Evolutionary conservation across 2,888 invertebrate genomes (phyloP), one percentile per base, ranked within the genome.

Genomic region (Mechanitis mazaeus): DNA sequence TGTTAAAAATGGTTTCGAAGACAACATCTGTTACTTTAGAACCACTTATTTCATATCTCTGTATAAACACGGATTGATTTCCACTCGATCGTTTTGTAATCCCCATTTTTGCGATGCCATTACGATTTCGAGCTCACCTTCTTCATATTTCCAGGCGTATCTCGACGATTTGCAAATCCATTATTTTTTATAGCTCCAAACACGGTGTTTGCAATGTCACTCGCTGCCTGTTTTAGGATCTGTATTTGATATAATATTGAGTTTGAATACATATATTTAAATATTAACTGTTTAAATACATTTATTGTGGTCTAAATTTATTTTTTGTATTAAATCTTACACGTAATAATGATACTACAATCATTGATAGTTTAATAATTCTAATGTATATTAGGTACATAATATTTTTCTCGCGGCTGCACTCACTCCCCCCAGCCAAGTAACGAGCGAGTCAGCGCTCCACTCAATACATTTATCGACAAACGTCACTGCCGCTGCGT

Each of bases 101-200:
- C 89, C 90, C 88, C 87, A 84, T 87, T 86, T 87, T 84, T 80
- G 83, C 80, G 82, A 81, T 79, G 85, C 87, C 84, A 86, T 90
- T 90, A 89, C 87, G 87, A 88, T 88, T 86, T 87, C 85, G 77
- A 85, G 86, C 84, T 82, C 82, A 86, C 87, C 87, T 86, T 77
- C 87, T 84, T 87, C 85, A 87, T 87, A 89, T 88, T 90, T 88
- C 85, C 83, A 85, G 82, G 87, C 87, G 87, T 90, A 90, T 90
- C 90, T 81, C 86, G 83, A 81, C 87, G 85, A 89, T 89, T 89
- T 84, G 83, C 78, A 87, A 87, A 88, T 87, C 87, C 88, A 90
- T 90, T 90, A 90, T 88, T 88, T 90, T 90, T 90, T 90, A 90
- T 90, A 81, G 84, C 76, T 78, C 75, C 85, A 87, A 84, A 87